phyloP scores from a whole-genome alignment of 2,888 invertebrate genomes.

The Trisateles emortualis region DNA sequence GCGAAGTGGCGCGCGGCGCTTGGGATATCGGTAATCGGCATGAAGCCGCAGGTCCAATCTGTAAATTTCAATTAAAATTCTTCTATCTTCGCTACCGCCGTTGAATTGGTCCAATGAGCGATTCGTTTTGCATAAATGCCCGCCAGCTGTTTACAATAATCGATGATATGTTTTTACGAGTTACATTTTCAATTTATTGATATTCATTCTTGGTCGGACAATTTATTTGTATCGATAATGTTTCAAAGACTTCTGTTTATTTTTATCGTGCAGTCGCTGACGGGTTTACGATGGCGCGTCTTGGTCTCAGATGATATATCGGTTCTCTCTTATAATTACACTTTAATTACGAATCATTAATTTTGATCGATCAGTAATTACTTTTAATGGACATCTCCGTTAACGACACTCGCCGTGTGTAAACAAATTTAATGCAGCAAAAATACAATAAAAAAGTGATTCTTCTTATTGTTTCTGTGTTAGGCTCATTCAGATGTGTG shows the following conservation, averaged over 20 bases:
- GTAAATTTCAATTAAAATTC: slow-evolving; percentile 71
- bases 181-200: slow-evolving; percentile 84
- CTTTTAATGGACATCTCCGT: slow-evolving; percentile 31
- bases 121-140: slow-evolving; percentile 83
- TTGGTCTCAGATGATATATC: slow-evolving; percentile 57
- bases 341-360: slow-evolving; percentile 55
- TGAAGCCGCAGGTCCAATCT: slow-evolving; percentile 47
- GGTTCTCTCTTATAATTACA: slow-evolving; percentile 60
- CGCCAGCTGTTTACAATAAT: slow-evolving; percentile 85
- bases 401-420: slow-evolving; percentile 39
- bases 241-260: slow-evolving; percentile 79
- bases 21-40: slow-evolving; percentile 17
- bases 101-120: slow-evolving; percentile 78
- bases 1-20: slow-evolving; percentile 16
- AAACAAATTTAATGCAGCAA: slow-evolving; percentile 50
- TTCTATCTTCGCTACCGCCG: slow-evolving; percentile 77
- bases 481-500: slow-evolving; percentile 65
- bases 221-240: slow-evolving; percentile 83
- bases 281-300: slow-evolving; percentile 66
- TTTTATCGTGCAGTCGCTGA: slow-evolving; percentile 67
- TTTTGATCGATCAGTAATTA: slow-evolving; percentile 46
- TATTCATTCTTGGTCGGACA: slow-evolving; percentile 78
- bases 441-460: slow-evolving; percentile 64
- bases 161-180: slow-evolving; percentile 85
- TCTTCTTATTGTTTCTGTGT: slow-evolving; percentile 73